Evolutionary conservation across 2,888 invertebrate genomes (phyloP), one percentile per base, ranked within the genome.

Genomic region (Sisyra terminalis): DNA sequence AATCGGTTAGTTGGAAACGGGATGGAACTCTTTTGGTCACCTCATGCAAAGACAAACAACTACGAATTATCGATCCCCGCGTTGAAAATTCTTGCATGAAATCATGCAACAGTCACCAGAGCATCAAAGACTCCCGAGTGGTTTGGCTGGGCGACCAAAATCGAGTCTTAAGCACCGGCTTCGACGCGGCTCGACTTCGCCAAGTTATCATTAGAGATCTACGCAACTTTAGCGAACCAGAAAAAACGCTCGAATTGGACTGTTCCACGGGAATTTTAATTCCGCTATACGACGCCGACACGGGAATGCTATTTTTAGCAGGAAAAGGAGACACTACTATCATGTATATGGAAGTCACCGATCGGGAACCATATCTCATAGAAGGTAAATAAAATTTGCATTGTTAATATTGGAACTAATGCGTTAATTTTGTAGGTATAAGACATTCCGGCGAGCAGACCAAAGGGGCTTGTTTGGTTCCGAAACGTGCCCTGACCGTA

Each of bases 301-400:
- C 96, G 32, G 85, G 85, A 52, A 92, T 96, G 90, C 70, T 94
- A 46, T 93, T 94, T 68, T 66, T 96, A 45, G 87, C 88, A 43
- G 94, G 93, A 32, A 93, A 93, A 69, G 93, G 90, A 6, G 94
- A 94, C 55, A 90, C 87, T 1, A 86, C 86, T 2, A 84, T 96
- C 46, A 71, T 81, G 45, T 93, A 92, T 54, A 73, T 88, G 73
- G 94, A 96, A 66, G 75, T 93, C 1, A 80, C 78, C 37, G 88
- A 92, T 47, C 78, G 84, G 52, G 88, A 88, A 55, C 92, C 93
- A 0, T 87, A 75, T 59, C 64, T 93, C n/a, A 82, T 85, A 44
- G 89, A 90, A 60, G 90, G 42, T 29, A 30, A 10, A 38, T 17
- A 5, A 11, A 11, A 24, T 39, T 29, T 39, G 6, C n/a, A 7